Base-by-base conservation (phyloP, 2,113 vertebrate species). In the Elephantulus edwardii region DNA sequence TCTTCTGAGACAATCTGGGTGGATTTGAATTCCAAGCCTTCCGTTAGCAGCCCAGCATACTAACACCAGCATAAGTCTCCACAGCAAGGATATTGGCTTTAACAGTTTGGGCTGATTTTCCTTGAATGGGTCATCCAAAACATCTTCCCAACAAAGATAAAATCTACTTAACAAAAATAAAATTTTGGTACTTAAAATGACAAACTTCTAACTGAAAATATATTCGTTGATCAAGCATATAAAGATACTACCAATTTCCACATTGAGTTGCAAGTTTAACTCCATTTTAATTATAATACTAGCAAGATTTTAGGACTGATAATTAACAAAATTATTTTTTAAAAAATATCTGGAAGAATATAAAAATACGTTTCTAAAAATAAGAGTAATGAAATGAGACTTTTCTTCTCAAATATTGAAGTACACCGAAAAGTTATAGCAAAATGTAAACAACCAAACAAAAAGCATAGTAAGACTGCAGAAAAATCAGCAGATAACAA, bases 351-450 rank as follows among this genome's bases (percentile, higher is more conserved):
- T 78, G 38, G 11, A 82, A 91, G 48, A 90, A 42, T 50, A 70
- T 85, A 8, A 42, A 5, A 58, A 52, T 54, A 84, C 46, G 35
- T 26, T 86, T 92, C 72, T 80, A 54, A 93, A 86, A 91, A 66
- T 72, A 85, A 90, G 52, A 66, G n/a, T 62, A 70, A 78, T 14
- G 24, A 76, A 3, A 22, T 68, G 4, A 16, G 7, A 16, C 7
- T 89, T 68, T 44, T 70, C 22, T 22, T 91, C 74, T 8, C 74
- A 89, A 95, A 88, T 77, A 82, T 50, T 89, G 82, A 91, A 87
- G 78, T 46, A 33, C 26, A 30, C 16, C 66, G 85, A 38, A 88
- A 92, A 85, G 40, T 24, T 56, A 44, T 2, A 42, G 50, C 56
- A 60, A 93, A 88, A 40, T 19, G 72, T 88, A 6, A 66, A 64